phyloP scores from a whole-genome alignment of 1,140 invertebrate genomes.

The Bombus fervidus region DNA sequence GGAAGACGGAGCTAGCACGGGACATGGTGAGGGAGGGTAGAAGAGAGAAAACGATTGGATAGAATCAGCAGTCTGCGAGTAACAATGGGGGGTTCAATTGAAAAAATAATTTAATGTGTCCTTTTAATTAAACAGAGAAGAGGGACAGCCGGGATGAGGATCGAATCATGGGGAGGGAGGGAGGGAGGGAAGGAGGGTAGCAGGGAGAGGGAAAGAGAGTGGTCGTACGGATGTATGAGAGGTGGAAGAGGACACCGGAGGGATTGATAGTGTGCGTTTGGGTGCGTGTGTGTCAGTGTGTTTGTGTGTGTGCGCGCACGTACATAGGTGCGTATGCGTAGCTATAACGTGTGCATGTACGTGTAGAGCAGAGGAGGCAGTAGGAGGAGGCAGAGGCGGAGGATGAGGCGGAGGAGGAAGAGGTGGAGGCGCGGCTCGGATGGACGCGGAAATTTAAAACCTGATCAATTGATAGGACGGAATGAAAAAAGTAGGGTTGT shows the following conservation, averaged over 20 bases:
- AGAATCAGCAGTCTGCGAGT: constrained; percentile 82
- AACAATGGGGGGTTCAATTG: constrained; percentile 82
- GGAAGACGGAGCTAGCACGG: constrained; percentile 45
- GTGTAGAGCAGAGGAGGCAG: constrained; percentile 60
- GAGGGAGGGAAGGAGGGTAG: constrained; percentile 58
- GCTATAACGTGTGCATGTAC: neutral
- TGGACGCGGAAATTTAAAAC: constrained; percentile 82
- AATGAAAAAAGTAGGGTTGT: constrained; percentile 83
- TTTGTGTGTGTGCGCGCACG: neutral
- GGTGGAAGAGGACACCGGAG: constrained; percentile 52
- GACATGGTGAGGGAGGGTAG: constrained; percentile 44
- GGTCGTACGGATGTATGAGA: constrained; percentile 64
- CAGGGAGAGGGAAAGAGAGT: constrained; percentile 51
- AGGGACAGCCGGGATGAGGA: constrained; percentile 71
- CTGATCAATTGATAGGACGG: constrained; percentile 83
- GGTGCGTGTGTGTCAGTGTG: neutral
- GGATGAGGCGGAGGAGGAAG: constrained; percentile 63
- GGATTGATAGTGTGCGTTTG: neutral
- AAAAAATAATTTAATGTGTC: constrained; percentile 83
- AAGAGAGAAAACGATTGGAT: constrained; percentile 77
- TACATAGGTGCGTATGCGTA: neutral
- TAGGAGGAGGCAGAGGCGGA: constrained; percentile 61
- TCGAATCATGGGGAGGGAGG: constrained; percentile 65
- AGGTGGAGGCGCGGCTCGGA: constrained; percentile 78
- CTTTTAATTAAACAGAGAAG: constrained; percentile 82